Evolutionary conservation across 2,888 invertebrate genomes (phyloP).

Genomic region (Lymantria dispar): DNA sequence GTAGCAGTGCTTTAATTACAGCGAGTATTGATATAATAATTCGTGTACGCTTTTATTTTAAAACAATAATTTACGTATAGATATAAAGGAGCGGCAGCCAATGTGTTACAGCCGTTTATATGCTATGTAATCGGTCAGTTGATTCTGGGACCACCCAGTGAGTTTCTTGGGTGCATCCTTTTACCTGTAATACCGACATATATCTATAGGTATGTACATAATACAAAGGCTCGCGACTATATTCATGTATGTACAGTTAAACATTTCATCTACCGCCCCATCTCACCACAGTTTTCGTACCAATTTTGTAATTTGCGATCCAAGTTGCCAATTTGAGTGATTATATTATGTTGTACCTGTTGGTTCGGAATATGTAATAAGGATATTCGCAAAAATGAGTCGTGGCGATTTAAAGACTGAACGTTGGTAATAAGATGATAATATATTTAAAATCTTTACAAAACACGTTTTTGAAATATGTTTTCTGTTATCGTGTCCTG

Average conservation of each 20-base stretch:
- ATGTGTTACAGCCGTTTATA: slow-evolving; percentile 50
- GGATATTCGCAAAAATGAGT: slow-evolving; percentile 57
- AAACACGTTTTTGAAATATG: slow-evolving; percentile 32
- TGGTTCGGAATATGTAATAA: slow-evolving; percentile 60
- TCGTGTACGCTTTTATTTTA: slow-evolving; percentile 65
- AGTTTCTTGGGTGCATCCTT: slow-evolving; percentile 47
- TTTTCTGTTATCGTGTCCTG: slow-evolving; percentile 28
- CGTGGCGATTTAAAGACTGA: slow-evolving; percentile 48
- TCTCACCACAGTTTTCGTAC: slow-evolving; percentile 45
- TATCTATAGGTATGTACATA: slow-evolving; percentile 28
- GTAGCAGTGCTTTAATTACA: slow-evolving; percentile 58
- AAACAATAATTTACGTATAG: slow-evolving; percentile 57
- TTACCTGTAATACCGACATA: slow-evolving; percentile 43
- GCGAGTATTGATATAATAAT: slow-evolving; percentile 54
- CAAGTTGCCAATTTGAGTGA: slow-evolving; percentile 72
- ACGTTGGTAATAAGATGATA: slow-evolving; percentile 65
- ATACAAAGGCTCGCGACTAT: neutral
- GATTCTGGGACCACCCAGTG: slow-evolving; percentile 76
- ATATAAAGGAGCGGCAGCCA: slow-evolving; percentile 49
- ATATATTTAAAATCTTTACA: slow-evolving; percentile 46
- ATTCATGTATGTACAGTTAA: slow-evolving; percentile 25
- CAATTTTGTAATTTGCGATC: slow-evolving; percentile 75
- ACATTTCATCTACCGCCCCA: slow-evolving; percentile 35
- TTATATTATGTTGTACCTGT: slow-evolving; percentile 54
- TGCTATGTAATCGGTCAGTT: slow-evolving; percentile 64